A percentile compares a stretch with the other conserved stretches of the same genome.
phyloP scores from a whole-genome alignment of 2,888 invertebrate species.

The Habrosyne pyritoides region DNA sequence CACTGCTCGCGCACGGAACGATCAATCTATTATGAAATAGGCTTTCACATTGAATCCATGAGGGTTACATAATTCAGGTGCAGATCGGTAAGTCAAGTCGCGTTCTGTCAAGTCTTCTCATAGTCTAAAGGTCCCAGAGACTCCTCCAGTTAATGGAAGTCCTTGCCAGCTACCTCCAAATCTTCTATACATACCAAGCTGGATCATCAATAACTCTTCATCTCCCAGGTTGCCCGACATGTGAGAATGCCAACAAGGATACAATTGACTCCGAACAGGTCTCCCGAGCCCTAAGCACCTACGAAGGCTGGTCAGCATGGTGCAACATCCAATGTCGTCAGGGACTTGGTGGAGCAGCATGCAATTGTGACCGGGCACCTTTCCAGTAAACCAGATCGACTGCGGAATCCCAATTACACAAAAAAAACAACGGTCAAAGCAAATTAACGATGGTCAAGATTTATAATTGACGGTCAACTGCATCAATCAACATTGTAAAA shows the following conservation, averaged over 20 bases:
- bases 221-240: constrained; percentile 69
- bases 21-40: too few species aligned
- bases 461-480: not conserved
- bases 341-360: constrained; percentile 89
- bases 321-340: constrained; percentile 86
- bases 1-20: too few species aligned
- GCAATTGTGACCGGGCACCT: constrained; percentile 89
- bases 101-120: too few species aligned
- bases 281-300: constrained; percentile 48
- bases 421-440: not conserved
- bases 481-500: not conserved
- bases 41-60: too few species aligned
- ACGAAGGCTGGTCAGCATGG: constrained; percentile 85
- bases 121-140: too few species aligned
- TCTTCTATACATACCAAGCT: too few species aligned
- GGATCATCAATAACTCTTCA: too few species aligned
- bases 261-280: constrained; percentile 17
- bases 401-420: too few species aligned
- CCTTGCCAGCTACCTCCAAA: too few species aligned
- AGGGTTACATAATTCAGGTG: too few species aligned
- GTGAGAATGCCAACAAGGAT: constrained; percentile 35
- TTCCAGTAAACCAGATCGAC: constrained; percentile 57
- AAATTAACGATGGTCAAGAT: not conserved
- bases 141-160: too few species aligned
- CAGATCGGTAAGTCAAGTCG: too few species aligned